Percentiles rank a stretch among this genome's conserved stretches.
phyloP scores from a whole-genome alignment of 2,113 vertebrate genomes.

The Elachura formosa region DNA sequence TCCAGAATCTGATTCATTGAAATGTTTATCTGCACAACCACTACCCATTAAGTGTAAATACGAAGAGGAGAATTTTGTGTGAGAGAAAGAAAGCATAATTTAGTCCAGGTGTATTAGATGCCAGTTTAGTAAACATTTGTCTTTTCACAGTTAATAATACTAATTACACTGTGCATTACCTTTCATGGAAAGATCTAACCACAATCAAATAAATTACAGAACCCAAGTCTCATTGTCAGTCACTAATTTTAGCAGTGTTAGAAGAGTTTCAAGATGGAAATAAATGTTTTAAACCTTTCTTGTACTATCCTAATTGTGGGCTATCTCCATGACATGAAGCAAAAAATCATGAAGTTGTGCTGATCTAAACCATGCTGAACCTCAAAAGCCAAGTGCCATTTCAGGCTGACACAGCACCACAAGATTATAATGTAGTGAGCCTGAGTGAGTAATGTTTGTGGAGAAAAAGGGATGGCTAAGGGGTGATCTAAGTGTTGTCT shows the following conservation, averaged over 20 bases:
- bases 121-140: background rate
- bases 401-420: background rate
- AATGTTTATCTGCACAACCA: background rate
- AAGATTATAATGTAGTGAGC: background rate
- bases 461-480: background rate
- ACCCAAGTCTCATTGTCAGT: background rate
- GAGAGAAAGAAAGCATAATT: background rate
- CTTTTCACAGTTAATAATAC: background rate
- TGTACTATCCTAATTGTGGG: background rate
- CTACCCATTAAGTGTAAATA: background rate
- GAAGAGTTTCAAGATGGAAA: background rate
- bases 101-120: background rate
- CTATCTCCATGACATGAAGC: background rate
- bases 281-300: background rate
- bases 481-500: background rate
- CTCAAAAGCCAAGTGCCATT: background rate
- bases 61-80: background rate
- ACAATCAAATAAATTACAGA: background rate
- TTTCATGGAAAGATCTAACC: background rate
- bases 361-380: background rate
- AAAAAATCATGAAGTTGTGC: background rate
- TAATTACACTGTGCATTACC: background rate
- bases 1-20: background rate
- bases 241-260: background rate
- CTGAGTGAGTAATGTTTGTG: background rate